Evolutionary conservation across 2,888 invertebrate species (phyloP).

Genomic region (Keiferia lycopersicella): DNA sequence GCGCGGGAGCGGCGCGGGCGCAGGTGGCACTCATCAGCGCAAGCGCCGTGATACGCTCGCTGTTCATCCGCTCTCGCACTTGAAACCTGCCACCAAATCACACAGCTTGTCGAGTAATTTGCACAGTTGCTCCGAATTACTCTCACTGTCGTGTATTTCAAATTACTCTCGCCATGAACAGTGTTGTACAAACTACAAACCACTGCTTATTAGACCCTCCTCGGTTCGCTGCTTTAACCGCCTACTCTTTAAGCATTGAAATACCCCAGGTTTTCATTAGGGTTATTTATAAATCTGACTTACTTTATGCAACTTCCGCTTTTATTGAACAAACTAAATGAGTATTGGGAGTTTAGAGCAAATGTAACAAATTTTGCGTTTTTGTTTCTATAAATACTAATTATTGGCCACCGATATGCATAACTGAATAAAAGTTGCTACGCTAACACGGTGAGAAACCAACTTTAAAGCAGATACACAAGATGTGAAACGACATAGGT

Average conservation of each 20-base stretch:
- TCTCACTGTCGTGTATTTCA: conserved; percentile 39
- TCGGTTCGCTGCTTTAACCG: conserved; percentile 32
- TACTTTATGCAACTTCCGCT: conserved; percentile 45
- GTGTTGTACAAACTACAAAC: conserved; percentile 39
- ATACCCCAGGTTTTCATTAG: conserved; percentile 37
- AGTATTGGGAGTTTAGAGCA: conserved; percentile 34
- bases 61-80: conserved; percentile 30
- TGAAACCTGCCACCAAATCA: conserved; percentile 33
- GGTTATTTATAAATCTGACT: conserved; percentile 43
- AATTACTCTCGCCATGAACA: conserved; percentile 40
- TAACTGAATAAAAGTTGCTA: not conserved
- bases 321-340: conserved; percentile 45
- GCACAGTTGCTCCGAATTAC: conserved; percentile 43
- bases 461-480: not conserved
- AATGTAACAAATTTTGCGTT: conserved; percentile 43
- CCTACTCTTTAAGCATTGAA: conserved; percentile 37
- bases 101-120: conserved; percentile 46
- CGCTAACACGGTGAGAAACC: not conserved
- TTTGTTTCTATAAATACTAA: conserved; percentile 28
- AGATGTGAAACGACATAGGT: not conserved
- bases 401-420: conserved; percentile 17
- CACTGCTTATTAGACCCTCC: conserved; percentile 25
- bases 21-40: not conserved
- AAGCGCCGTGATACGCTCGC: conserved; percentile 42
- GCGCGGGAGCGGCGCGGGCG: conserved; percentile 45